Percentiles rank a stretch among this genome's conserved stretches.
Evolutionary conservation across 2,797 vertebrate species (phyloP).

Genomic region (Hyperoplus lanceolatus): DNA sequence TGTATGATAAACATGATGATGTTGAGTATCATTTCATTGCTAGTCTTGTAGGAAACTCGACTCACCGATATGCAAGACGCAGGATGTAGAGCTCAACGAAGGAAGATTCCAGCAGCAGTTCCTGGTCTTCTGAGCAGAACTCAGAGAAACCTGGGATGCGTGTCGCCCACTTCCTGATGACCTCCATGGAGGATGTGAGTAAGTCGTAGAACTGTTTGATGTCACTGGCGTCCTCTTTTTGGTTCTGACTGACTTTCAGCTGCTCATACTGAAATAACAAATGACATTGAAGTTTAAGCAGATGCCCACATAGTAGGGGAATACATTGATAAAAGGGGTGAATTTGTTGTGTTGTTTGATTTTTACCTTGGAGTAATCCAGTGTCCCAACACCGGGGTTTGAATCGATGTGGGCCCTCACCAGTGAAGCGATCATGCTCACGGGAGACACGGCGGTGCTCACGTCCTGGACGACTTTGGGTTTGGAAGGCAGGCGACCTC

Average conservation of each 20-base stretch:
- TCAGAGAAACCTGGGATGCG: slow-evolving; percentile 91
- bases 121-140: slow-evolving; percentile 92
- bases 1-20: not conserved
- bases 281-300: slow-evolving; percentile 19
- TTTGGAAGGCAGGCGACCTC: slow-evolving; percentile 96
- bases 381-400: slow-evolving; percentile 86
- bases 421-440: slow-evolving; percentile 92
- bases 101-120: slow-evolving; percentile 93
- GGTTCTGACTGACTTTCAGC: slow-evolving; percentile 79
- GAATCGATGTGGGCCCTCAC: slow-evolving; percentile 95
- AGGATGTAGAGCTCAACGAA: slow-evolving; percentile 97
- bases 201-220: slow-evolving; percentile 95
- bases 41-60: not conserved
- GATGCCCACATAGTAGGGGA: rapidly evolving
- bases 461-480: slow-evolving; percentile 85
- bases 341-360: not conserved
- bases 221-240: slow-evolving; percentile 91
- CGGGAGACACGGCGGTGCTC: slow-evolving; percentile 78
- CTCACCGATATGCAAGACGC: slow-evolving; percentile 93
- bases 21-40: not conserved
- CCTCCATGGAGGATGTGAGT: slow-evolving; percentile 92
- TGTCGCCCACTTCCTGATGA: slow-evolving; percentile 92
- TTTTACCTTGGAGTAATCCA: slow-evolving; percentile 95
- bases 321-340: not conserved
- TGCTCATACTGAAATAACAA: slow-evolving; percentile 88